Conservation (phyloP, 2,888 invertebrate genomes). For the Nymphalis c-album region DNA sequence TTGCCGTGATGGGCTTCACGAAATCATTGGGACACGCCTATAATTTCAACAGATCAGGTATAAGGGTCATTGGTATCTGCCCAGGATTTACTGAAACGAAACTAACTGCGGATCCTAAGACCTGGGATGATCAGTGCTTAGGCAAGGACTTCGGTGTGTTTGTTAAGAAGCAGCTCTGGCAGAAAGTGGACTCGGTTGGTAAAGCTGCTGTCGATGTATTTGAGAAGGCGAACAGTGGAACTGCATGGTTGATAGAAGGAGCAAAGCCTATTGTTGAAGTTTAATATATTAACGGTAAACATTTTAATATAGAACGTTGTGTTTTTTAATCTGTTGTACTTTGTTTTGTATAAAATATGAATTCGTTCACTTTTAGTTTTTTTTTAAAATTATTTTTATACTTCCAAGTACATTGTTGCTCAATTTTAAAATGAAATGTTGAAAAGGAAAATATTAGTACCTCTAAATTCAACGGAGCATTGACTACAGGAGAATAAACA, state of each 20-base stretch:
- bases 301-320: background rate
- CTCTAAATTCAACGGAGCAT: conserved; percentile 6
- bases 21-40: conserved; percentile 69
- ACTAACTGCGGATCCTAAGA: conserved; percentile 39
- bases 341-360: conserved; percentile 4
- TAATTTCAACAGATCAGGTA: conserved; percentile 71
- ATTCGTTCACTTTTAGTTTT: background rate
- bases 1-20: conserved; percentile 72
- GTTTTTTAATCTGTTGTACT: conserved; percentile 1
- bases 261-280: conserved; percentile 48
- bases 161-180: conserved; percentile 48
- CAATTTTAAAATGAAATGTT: no score
- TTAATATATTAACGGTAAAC: background rate
- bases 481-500: conserved; percentile 8
- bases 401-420: no score
- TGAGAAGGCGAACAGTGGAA: conserved; percentile 70
- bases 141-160: conserved; percentile 43
- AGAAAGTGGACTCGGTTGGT: conserved; percentile 54
- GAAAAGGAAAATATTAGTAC: background rate
- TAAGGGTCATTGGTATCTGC: conserved; percentile 78
- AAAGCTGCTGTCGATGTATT: conserved; percentile 55
- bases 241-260: conserved; percentile 78
- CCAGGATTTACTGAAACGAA: conserved; percentile 77
- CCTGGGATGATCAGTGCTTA: conserved; percentile 38
- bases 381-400: no score